These are phyloP conservation scores for Drosophila paucipuncta DNA, from an alignment of 2,888 invertebrate genomes.

Conservation along the genomic window DNA sequence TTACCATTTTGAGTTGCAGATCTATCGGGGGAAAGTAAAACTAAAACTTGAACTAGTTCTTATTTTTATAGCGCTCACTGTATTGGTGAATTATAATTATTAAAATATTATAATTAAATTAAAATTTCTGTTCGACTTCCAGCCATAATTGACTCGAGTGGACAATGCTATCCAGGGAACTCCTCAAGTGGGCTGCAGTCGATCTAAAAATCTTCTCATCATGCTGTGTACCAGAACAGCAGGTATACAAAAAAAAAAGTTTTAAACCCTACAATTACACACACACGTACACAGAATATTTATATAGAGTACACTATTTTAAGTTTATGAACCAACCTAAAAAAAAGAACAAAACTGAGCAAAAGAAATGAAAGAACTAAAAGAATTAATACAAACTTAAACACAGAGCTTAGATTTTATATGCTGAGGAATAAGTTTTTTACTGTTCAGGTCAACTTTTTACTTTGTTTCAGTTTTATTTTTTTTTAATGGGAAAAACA, in stretches of 20 bases:
- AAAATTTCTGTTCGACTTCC: not conserved
- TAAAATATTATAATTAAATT: not conserved
- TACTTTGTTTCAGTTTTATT: conserved; percentile 28
- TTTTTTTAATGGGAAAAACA: conserved; percentile 16
- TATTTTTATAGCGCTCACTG: not conserved
- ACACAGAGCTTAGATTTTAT: conserved; percentile 22
- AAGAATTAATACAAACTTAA: conserved; percentile 7
- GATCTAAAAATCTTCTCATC: conserved; percentile 47
- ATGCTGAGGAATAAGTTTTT: conserved; percentile 1
- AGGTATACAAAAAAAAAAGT: conserved; percentile 71
- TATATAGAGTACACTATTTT: conserved; percentile 62
- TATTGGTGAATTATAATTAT: not conserved
- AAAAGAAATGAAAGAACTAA: conserved; percentile 4
- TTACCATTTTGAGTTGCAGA: not conserved
- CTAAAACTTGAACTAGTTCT: not conserved
- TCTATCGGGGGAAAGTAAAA: not conserved
- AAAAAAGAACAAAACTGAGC: conserved; percentile 24
- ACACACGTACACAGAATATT: conserved; percentile 42
- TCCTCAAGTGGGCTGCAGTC: conserved; percentile 36
- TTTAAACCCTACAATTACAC: conserved; percentile 52
- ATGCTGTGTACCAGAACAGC: conserved; percentile 78
- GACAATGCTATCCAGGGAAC: conserved; percentile 48
- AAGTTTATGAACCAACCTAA: conserved; percentile 39
- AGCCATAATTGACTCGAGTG: conserved; percentile 51
- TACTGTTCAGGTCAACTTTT: conserved; percentile 14